phyloP scores from a whole-genome alignment of 2,113 vertebrate genomes.

The Pheucticus melanocephalus region DNA sequence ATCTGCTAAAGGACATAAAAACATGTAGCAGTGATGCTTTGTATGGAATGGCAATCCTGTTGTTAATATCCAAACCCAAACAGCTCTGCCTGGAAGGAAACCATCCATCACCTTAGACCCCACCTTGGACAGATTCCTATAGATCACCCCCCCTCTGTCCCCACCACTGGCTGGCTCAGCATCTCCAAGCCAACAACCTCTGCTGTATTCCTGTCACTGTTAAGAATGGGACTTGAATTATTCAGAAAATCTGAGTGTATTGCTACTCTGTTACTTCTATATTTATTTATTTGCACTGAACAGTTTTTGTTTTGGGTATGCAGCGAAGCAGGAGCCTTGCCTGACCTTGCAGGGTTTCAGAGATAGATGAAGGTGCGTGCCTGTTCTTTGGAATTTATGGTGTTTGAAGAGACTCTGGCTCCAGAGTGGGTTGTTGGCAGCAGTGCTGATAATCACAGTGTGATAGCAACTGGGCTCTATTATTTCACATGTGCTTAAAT shows the following conservation, averaged over 20 bases:
- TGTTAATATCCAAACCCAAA: background rate
- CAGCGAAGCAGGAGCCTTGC: background rate
- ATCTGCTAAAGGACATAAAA: background rate
- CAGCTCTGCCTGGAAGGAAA: background rate
- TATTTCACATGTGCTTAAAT: constrained; percentile 59
- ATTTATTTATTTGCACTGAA: background rate
- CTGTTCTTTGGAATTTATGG: constrained; percentile 37
- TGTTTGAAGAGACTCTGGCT: constrained; percentile 44
- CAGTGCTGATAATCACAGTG: constrained; percentile 21
- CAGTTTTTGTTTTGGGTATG: background rate
- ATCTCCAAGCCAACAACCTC: background rate
- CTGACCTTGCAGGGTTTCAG: constrained; percentile 24
- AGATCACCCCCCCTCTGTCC: background rate
- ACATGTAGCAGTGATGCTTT: background rate
- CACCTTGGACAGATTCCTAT: background rate
- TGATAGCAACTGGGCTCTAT: constrained; percentile 24
- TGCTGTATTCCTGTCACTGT: background rate
- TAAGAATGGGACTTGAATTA: background rate
- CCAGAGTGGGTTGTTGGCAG: constrained; percentile 21
- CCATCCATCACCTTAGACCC: background rate
- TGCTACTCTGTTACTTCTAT: background rate
- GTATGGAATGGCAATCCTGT: background rate
- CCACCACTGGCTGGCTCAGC: background rate
- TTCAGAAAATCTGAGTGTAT: background rate
- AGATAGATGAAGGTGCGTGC: constrained; percentile 1